phyloP scores from a whole-genome alignment of 2,797 vertebrate species.

The Macropodus opercularis region DNA sequence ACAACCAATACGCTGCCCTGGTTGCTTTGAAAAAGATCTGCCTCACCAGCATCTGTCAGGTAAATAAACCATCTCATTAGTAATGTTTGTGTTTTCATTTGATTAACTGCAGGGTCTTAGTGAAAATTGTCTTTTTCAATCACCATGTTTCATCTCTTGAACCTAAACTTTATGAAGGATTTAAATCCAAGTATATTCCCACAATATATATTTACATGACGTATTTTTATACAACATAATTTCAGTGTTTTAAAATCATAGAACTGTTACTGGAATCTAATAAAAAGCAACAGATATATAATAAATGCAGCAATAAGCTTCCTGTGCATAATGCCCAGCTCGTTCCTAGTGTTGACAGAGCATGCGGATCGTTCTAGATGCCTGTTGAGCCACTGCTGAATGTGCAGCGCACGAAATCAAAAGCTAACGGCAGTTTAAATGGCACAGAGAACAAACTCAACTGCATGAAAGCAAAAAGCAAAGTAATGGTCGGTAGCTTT shows the following conservation, averaged over 20 bases:
- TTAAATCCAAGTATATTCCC: neutral
- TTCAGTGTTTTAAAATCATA: neutral
- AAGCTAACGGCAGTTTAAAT: slow-evolving; percentile 49
- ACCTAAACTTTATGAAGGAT: neutral
- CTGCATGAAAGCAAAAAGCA: no score
- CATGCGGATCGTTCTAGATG: slow-evolving; percentile 61
- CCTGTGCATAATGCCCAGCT: slow-evolving; percentile 38
- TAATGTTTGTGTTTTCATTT: neutral
- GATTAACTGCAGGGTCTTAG: neutral
- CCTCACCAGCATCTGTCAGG: slow-evolving; percentile 43
- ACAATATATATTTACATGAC: neutral
- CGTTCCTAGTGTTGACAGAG: slow-evolving; percentile 55
- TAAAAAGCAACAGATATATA: slow-evolving; percentile 1
- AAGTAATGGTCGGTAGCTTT: no score
- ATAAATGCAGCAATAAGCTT: slow-evolving; percentile 33
- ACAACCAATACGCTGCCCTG: slow-evolving; percentile 32
- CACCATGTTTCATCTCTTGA: neutral
- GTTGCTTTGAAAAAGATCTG: slow-evolving; percentile 22
- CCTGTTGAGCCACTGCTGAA: slow-evolving; percentile 58
- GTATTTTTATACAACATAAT: neutral
- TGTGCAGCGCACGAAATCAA: slow-evolving; percentile 56
- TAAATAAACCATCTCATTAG: slow-evolving; percentile 21
- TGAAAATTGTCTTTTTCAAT: neutral
- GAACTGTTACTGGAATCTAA: neutral
- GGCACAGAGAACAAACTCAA: neutral